phyloP scores from a whole-genome alignment of 2,113 vertebrate genomes.

The Petaurus breviceps region DNA sequence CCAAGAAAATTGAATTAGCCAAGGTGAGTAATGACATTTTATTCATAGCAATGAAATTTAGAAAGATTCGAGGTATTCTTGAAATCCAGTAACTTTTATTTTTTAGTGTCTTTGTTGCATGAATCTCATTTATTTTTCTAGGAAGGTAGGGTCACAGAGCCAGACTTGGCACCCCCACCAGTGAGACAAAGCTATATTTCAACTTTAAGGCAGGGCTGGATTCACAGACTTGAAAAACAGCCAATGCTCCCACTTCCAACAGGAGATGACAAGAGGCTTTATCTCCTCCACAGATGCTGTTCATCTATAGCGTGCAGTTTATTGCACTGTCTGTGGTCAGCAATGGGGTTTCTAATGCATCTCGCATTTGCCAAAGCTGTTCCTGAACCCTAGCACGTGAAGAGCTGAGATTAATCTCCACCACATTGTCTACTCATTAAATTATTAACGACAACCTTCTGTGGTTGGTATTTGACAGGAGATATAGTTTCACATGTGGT shows the following conservation, averaged over 20 bases:
- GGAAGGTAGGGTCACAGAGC: neutral
- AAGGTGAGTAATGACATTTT: neutral
- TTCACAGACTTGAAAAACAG: slow-evolving; percentile 12
- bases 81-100: neutral
- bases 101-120: neutral
- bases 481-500: slow-evolving; percentile 31
- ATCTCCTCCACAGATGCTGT: neutral
- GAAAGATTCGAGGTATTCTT: neutral
- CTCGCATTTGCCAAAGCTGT: neutral
- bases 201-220: neutral
- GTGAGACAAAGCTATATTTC: neutral
- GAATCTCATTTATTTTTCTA: neutral
- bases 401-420: slow-evolving; percentile 32
- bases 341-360: neutral
- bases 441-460: slow-evolving; percentile 39
- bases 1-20: neutral
- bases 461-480: slow-evolving; percentile 28
- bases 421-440: slow-evolving; percentile 2
- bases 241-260: neutral
- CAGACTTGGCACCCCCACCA: neutral
- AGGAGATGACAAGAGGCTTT: neutral
- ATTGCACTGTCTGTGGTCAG: neutral
- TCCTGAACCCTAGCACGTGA: neutral
- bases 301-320: neutral
- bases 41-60: neutral